A percentile compares a stretch with the other conserved stretches of the same genome.
Evolutionary conservation across 2,888 invertebrate genomes (phyloP).

Genomic region (Harpalus rufipes): DNA sequence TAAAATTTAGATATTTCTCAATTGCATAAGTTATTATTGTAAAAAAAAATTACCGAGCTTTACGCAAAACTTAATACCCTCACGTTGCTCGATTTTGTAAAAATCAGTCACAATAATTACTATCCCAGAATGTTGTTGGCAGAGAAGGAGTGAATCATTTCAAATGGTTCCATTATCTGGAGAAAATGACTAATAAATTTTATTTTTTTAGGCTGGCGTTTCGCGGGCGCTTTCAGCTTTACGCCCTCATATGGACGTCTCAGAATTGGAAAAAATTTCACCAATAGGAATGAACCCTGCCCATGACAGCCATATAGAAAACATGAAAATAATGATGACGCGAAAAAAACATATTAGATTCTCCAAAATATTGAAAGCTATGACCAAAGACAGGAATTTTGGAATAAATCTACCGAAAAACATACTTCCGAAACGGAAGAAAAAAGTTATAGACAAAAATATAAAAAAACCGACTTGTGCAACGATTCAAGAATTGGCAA

Average conservation of each 20-base stretch:
- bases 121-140: no score
- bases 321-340: constrained; percentile 74
- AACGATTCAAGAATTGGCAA: constrained; percentile 27
- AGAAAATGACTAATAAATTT: neutral
- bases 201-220: constrained; percentile 79
- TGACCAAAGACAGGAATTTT: constrained; percentile 74
- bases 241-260: constrained; percentile 80
- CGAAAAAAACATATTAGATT: constrained; percentile 72
- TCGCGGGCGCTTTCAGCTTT: constrained; percentile 87
- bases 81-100: no score
- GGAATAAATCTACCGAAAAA: constrained; percentile 74
- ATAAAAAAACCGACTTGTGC: constrained; percentile 29
- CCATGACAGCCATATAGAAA: constrained; percentile 79
- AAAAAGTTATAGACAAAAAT: constrained; percentile 67
- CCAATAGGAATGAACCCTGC: constrained; percentile 86
- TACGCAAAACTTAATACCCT: no score
- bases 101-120: no score
- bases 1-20: no score
- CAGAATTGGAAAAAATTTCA: constrained; percentile 73
- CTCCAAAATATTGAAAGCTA: constrained; percentile 73
- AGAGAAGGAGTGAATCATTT: no score
- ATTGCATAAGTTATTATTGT: no score
- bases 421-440: constrained; percentile 72
- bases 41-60: no score
- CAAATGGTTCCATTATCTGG: no score